Evolutionary conservation across 2,797 vertebrate species (phyloP), one percentile per base, ranked within the genome.

Genomic region (Scomberomorus guttatus): DNA sequence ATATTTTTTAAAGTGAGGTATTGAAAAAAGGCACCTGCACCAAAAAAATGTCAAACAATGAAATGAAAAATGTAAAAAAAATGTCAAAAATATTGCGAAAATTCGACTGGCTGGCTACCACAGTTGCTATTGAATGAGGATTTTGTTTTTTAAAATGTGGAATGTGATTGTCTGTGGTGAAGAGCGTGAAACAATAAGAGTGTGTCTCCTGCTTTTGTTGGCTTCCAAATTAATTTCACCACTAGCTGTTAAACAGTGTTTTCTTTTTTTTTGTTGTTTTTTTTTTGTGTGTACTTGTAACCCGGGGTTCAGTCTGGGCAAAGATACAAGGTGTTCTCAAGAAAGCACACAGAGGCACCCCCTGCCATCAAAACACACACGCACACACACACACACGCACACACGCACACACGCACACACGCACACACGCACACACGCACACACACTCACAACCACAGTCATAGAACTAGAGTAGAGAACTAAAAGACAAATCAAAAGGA

Each of bases 211-310:
- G 90, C 91, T 92, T 95, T 94, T 93, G 91, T 92, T 85, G 80
- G 91, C 85, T 80, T 92, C 86, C 91, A 95, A 95, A 95, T 95
- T 92, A 95, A 94, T 94, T 94, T 89, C 84, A 89, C 90, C 90
- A 83, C 94, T 94, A 76, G 93, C 95, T 95, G 94, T 93, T 94
- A 92, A 90, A 87, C 87, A 88, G 90, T 58, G 66, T 82, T 86
- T 89, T 93, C 65, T 70, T 72, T 77, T 55, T 56, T 62, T n/a
- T n/a, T n/a, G n/a, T n/a, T n/a, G n/a, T n/a, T n/a, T 93, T 68
- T 70, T 72, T 77, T 55, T 56, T 62, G 39, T 14, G 51, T 67
- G 77, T 89, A 90, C 89, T 87, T 92, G 70, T 87, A 90, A 90
- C 92, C 90, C 89, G 91, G 85, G 92, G 93, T 88, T 92, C 84